Evolutionary conservation across 2,888 invertebrate genomes (phyloP), one percentile per base, ranked within the genome.

Genomic region (Drosophila colorata): DNA sequence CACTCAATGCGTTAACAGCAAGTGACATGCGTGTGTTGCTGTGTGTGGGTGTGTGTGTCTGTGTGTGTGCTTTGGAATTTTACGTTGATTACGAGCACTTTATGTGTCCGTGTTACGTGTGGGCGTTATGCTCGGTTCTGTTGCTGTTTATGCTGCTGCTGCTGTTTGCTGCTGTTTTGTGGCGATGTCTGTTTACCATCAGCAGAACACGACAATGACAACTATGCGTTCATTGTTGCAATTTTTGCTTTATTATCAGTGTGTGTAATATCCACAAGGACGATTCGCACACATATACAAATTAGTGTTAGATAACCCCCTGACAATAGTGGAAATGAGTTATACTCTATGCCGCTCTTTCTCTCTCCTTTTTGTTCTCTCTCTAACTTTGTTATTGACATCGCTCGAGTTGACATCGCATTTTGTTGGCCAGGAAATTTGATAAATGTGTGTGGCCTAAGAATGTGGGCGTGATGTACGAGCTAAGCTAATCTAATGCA

Each of bases 61-160:
- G 57, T 57, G 57, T 72, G 69, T 74, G 78, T 67, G 75, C 46
- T 60, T 58, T 80, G 80, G 78, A 86, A 81, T 86, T 82, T 83
- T 78, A 86, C 81, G 82, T 83, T 88, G 82, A 83, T 88, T 88
- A 83, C 82, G 74, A 88, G 88, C 84, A 88, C 81, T 82, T 82
- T 82, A 86, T 88, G 82, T 65, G 70, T 67, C 64, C 70, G 67
- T 86, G 87, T 65, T 86, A 82, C 83, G 88, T 82, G 88, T 83
- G 87, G 80, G 82, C 77, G 79, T 65, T 56, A 14, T 35, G 23
- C 38, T 41, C 35, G 33, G 41, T 40, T 35, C 46, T 49, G 43
- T 25, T 37, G 38, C 49, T n/a, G 33, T 23, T 47, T 23, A 9
- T 28, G 28, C 28, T 38, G 52, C 25, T 48, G 25, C 25, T 18